phyloP scores from a whole-genome alignment of 2,888 invertebrate species.

The Heliconius charithonia region DNA sequence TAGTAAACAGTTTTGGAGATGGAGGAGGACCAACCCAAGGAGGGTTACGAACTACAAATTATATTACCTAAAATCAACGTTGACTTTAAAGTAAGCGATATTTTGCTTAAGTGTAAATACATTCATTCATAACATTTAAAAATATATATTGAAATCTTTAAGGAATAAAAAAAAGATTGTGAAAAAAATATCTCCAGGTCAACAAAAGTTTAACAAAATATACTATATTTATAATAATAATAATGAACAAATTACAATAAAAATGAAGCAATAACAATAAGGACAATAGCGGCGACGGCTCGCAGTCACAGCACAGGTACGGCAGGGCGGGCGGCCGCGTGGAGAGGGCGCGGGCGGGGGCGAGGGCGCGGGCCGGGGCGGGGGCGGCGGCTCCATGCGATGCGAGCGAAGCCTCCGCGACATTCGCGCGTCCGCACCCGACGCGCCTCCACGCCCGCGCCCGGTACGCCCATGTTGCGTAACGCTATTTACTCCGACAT shows the following conservation, averaged over 20 bases:
- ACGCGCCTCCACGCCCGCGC: slow-evolving; percentile 68
- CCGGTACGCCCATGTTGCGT: slow-evolving; percentile 72
- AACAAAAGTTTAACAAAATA: too few species aligned
- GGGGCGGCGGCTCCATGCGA: slow-evolving; percentile 54
- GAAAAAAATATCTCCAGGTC: too few species aligned
- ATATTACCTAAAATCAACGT: too few species aligned
- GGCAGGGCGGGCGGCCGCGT: slow-evolving; percentile 47
- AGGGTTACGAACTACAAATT: too few species aligned
- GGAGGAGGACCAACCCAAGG: too few species aligned
- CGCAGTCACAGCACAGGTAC: slow-evolving; percentile 52
- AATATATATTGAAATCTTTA: too few species aligned
- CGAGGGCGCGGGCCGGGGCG: slow-evolving; percentile 49
- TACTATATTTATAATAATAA: too few species aligned
- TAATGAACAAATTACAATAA: slow-evolving; percentile 7
- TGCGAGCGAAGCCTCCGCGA: slow-evolving; percentile 60
- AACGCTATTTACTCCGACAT: slow-evolving; percentile 71
- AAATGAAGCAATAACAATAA: slow-evolving; percentile 41
- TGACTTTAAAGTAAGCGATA: too few species aligned
- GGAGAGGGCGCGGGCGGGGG: slow-evolving; percentile 23
- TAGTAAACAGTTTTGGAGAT: too few species aligned
- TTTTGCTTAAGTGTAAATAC: too few species aligned
- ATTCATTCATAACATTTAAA: too few species aligned
- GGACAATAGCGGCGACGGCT: slow-evolving; percentile 51
- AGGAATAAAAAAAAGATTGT: too few species aligned
- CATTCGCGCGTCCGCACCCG: slow-evolving; percentile 75